Evolutionary conservation across 2,888 invertebrate species (phyloP).

Genomic region (Dolichopus griseipennis): DNA sequence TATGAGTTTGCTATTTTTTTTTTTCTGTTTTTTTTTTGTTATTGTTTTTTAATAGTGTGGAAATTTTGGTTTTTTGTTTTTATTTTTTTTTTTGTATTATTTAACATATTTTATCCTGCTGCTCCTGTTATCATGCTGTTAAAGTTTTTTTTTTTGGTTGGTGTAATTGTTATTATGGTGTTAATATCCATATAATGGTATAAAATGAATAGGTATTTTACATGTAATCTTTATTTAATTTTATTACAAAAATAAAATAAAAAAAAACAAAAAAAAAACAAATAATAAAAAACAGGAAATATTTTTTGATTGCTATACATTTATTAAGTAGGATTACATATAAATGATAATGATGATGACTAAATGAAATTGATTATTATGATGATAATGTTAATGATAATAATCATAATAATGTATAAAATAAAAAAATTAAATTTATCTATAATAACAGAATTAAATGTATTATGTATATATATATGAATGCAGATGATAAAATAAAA

Average conservation of each 20-base stretch:
- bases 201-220: background rate
- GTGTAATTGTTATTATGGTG: background rate
- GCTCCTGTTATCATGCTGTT: background rate
- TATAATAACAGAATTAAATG: too few relatives aligned
- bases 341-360: background rate
- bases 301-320: background rate
- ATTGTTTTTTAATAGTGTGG: too few relatives aligned
- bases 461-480: too few relatives aligned
- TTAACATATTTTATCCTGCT: slow-evolving; percentile 1
- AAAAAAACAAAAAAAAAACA: too few relatives aligned
- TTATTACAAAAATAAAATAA: background rate
- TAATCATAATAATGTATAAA: background rate
- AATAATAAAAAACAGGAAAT: too few relatives aligned
- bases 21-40: too few relatives aligned
- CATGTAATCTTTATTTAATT: background rate
- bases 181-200: background rate
- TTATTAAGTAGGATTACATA: background rate
- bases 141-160: background rate
- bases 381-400: background rate
- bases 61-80: too few relatives aligned
- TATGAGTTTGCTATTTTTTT: background rate
- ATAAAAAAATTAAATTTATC: background rate
- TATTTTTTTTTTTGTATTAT: too few relatives aligned
- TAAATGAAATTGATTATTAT: background rate
- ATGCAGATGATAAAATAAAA: too few relatives aligned